Evolutionary conservation across 2,888 invertebrate species (phyloP), one percentile per base, ranked within the genome.

Genomic region (Deilephila porcellus): DNA sequence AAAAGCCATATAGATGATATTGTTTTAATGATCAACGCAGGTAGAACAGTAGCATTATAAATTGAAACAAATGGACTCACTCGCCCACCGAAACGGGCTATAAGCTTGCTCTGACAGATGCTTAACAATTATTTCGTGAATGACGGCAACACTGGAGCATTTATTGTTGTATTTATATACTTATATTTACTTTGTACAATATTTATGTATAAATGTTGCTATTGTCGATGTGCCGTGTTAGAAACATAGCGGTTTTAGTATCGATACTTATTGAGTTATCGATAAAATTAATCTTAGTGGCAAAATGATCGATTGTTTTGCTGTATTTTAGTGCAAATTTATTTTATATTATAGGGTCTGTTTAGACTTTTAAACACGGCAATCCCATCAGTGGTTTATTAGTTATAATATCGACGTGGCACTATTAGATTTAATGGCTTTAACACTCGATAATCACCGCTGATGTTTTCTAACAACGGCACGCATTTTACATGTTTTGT

Each of bases 81-180:
- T 6, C 56, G 56, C 56, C 56, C 56, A 56, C 56, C 56, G 56
- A 56, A 56, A 6, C 56, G 56, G 56, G 56, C 56, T 56, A 37
- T 37, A 53, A 56, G 56, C 56, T 56, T 56, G 56, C 62, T 62
- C 25, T 62, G 62, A 62, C 62, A 62, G n/a, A 56, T 56, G 56
- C 56, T 56, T 56, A 14, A n/a, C 17, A 56, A n/a, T 56, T 56
- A n/a, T 56, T 56, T 56, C 56, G 56, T n/a, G 56, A 53, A 56
- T n/a, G 17, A 56, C 56, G 56, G 56, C 56, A 56, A 56, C 56
- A 56, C 56, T 56, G 19, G 56, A n/a, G 56, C 56, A 56, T 56
- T 56, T 56, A 56, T 56, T n/a, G 56, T 56, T 56, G 56, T 56
- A 56, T 56, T 56, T 56, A 56, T 56, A 56, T 56, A 56, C 56